These are phyloP conservation scores for Chrysogorgia sp. DNA, from an alignment of 92 coral and sea anemone genomes.

Conservation along the genomic window DNA sequence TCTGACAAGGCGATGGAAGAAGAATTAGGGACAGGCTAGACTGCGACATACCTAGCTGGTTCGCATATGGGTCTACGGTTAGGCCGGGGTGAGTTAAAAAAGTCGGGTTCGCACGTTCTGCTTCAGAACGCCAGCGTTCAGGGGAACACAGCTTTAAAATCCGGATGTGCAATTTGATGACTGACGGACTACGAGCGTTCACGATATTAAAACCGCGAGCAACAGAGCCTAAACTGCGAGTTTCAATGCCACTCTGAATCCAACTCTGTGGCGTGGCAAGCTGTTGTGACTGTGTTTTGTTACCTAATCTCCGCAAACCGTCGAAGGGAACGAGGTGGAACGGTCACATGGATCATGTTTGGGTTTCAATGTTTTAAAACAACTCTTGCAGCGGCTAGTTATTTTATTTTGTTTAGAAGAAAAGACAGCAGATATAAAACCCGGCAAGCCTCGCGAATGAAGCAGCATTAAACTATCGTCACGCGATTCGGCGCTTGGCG, in stretches of 20 bases:
- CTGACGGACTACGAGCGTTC: conserved; percentile 19
- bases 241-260: neutral
- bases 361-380: conserved; percentile 29
- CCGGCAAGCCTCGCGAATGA: too few relatives aligned
- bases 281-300: neutral
- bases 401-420: neutral
- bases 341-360: conserved; percentile 18
- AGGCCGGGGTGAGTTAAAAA: too few relatives aligned
- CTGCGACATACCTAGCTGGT: too few relatives aligned
- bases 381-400: neutral
- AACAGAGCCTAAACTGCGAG: neutral
- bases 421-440: neutral
- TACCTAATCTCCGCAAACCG: neutral
- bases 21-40: neutral
- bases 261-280: neutral
- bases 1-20: neutral
- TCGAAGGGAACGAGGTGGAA: neutral
- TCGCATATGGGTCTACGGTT: too few relatives aligned
- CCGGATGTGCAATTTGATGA: conserved; percentile 35
- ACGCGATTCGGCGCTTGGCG: too few relatives aligned
- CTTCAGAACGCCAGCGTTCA: neutral
- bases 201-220: neutral
- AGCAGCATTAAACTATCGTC: too few relatives aligned
- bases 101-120: too few relatives aligned
- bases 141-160: neutral